Evolutionary conservation across 2,113 vertebrate species (phyloP).

Genomic region (Myotis brandtii): DNA sequence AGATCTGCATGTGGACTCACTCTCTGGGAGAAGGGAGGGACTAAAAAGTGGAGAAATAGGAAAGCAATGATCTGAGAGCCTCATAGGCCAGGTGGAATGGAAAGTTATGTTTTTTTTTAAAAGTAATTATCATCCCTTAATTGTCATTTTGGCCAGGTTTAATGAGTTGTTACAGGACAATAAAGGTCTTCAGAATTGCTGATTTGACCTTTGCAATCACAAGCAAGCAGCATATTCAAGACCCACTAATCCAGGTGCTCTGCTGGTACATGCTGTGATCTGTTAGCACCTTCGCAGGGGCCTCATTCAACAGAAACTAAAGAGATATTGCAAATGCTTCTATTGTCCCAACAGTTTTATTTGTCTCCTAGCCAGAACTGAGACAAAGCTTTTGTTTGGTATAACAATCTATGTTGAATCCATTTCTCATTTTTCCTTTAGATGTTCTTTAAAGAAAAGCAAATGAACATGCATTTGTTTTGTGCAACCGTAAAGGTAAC

Average conservation of each 20-base stretch:
- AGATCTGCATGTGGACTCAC: neutral
- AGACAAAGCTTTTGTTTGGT: neutral
- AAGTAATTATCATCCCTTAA: neutral
- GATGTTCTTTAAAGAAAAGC: neutral
- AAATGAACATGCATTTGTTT: neutral
- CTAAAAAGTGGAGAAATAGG: too few species aligned
- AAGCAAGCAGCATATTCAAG: neutral
- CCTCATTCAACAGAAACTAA: neutral
- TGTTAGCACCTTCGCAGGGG: neutral
- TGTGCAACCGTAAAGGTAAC: constrained; percentile 5
- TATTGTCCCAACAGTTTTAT: neutral
- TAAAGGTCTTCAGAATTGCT: neutral
- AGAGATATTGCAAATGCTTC: neutral
- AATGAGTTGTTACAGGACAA: neutral
- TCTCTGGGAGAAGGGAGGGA: neutral
- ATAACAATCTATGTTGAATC: neutral
- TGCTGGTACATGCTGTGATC: neutral
- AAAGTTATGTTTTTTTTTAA: neutral
- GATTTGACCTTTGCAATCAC: neutral
- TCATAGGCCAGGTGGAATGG: neutral
- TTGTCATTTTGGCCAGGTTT: neutral
- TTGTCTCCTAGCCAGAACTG: neutral
- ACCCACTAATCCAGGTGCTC: neutral
- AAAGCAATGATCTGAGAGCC: neutral
- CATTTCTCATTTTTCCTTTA: neutral